A percentile compares a stretch with the other conserved stretches of the same genome.
Evolutionary conservation across 2,113 vertebrate genomes (phyloP).

Genomic region (Lethenteron reissneri): DNA sequence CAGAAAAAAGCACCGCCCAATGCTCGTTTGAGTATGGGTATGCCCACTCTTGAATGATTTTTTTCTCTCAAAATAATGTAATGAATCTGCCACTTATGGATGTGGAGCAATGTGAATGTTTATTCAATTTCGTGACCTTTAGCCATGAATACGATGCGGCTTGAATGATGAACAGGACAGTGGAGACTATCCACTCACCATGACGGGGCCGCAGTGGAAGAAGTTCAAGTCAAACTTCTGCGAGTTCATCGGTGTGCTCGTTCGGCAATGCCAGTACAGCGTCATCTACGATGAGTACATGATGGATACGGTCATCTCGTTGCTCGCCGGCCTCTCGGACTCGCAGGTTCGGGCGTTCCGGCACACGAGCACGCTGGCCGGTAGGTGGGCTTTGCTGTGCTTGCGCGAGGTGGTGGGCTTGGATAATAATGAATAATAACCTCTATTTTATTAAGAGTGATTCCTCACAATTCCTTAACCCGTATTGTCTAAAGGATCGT

Average conservation of each 20-base stretch:
- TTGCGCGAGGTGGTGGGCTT: too few relatives aligned
- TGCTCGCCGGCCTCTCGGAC: constrained; percentile 87
- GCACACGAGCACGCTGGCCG: constrained; percentile 96
- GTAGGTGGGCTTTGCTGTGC: constrained; percentile 20
- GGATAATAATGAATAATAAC: too few relatives aligned
- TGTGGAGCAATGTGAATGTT: background rate
- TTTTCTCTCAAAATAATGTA: too few relatives aligned
- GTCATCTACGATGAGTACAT: constrained; percentile 99
- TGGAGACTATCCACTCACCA: constrained; percentile 88
- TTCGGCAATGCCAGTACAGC: constrained; percentile 95
- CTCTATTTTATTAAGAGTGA: too few relatives aligned
- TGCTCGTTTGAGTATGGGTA: too few relatives aligned
- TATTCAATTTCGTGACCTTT: constrained; percentile 2
- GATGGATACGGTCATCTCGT: constrained; percentile 98
- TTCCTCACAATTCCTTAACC: too few relatives aligned
- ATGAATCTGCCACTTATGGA: too few relatives aligned
- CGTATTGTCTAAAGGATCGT: too few relatives aligned
- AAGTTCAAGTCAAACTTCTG: constrained; percentile 96
- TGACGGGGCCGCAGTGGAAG: constrained; percentile 97
- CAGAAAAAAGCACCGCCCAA: too few relatives aligned
- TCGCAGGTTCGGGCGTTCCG: constrained; percentile 96
- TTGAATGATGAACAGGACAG: constrained; percentile 39
- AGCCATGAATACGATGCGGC: constrained; percentile 9
- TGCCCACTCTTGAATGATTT: too few relatives aligned
- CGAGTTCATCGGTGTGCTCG: constrained; percentile 87